Evolutionary conservation across 2,888 invertebrate species (phyloP).

Genomic region (Ormyrus nitidulus): DNA sequence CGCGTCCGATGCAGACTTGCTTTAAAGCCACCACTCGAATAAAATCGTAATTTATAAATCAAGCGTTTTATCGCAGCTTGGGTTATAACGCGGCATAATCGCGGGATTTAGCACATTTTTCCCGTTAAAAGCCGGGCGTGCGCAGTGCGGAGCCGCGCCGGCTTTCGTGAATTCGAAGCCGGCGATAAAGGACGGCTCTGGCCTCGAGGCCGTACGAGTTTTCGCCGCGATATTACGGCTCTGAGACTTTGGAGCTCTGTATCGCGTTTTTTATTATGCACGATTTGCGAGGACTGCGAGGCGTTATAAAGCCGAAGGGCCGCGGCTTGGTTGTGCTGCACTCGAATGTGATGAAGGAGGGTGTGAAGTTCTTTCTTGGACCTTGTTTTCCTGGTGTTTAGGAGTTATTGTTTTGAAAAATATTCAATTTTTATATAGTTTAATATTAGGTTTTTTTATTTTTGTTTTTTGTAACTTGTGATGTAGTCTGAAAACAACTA

Average conservation of each 20-base stretch:
- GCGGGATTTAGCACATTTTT: conserved; percentile 36
- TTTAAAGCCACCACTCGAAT: conserved; percentile 2
- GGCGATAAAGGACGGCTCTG: conserved; percentile 12
- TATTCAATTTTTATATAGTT: too few relatives aligned
- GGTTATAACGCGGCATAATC: conserved; percentile 35
- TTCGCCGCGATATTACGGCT: conserved; percentile 21
- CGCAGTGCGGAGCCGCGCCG: background rate
- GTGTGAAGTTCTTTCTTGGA: too few relatives aligned
- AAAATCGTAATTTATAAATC: conserved; percentile 28
- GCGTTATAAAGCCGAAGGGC: too few relatives aligned
- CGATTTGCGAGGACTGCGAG: conserved; percentile 9
- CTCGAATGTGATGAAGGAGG: too few relatives aligned
- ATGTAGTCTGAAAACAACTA: too few relatives aligned
- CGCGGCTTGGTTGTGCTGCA: too few relatives aligned
- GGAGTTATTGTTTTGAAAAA: too few relatives aligned
- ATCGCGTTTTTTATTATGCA: conserved; percentile 37
- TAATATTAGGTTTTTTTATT: too few relatives aligned
- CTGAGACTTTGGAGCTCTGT: conserved; percentile 9
- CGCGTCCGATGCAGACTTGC: too few relatives aligned
- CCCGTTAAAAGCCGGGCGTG: conserved; percentile 25
- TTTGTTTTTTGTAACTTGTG: too few relatives aligned
- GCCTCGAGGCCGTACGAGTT: conserved; percentile 1
- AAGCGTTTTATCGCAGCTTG: conserved; percentile 28
- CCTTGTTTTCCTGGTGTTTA: too few relatives aligned
- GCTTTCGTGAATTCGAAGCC: conserved; percentile 30